These are phyloP conservation scores for Meda fulgida DNA, from an alignment of 2,797 vertebrate species.

Conservation along the genomic window DNA sequence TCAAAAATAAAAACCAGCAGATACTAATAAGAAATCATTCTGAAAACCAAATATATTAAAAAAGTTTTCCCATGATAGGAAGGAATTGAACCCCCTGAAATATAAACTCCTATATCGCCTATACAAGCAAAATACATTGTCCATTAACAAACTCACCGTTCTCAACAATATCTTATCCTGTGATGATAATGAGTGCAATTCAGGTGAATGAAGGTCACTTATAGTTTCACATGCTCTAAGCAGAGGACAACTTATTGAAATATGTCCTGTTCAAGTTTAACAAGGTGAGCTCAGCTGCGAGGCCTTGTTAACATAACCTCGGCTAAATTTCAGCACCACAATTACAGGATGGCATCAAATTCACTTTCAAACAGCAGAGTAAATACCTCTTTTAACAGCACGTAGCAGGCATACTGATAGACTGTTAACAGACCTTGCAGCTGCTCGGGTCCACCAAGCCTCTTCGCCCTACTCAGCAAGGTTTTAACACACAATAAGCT, in stretches of 20 bases:
- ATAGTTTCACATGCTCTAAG: neutral
- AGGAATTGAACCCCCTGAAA: neutral
- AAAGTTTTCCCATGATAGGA: neutral
- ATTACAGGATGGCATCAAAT: conserved; percentile 48
- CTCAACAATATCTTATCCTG: neutral
- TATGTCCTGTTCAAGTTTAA: conserved; percentile 10
- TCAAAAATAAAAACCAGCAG: neutral
- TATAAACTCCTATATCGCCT: neutral
- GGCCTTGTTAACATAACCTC: conserved; percentile 44
- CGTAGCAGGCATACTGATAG: conserved; percentile 41
- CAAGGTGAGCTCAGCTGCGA: conserved; percentile 41
- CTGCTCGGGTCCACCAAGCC: conserved; percentile 41
- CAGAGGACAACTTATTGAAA: conserved; percentile 11
- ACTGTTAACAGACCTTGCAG: conserved; percentile 47
- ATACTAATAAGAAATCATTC: neutral
- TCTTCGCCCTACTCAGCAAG: neutral
- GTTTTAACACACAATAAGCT: conserved; percentile 37
- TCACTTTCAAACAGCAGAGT: conserved; percentile 49
- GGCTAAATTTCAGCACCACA: conserved; percentile 48
- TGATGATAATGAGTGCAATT: neutral
- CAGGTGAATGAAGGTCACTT: neutral
- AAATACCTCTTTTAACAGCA: conserved; percentile 53
- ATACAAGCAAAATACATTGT: neutral
- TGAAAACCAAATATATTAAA: neutral
- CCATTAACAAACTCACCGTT: neutral